phyloP scores from a whole-genome alignment of 2,797 vertebrate species.

The Rhadinocentrus ornatus region DNA sequence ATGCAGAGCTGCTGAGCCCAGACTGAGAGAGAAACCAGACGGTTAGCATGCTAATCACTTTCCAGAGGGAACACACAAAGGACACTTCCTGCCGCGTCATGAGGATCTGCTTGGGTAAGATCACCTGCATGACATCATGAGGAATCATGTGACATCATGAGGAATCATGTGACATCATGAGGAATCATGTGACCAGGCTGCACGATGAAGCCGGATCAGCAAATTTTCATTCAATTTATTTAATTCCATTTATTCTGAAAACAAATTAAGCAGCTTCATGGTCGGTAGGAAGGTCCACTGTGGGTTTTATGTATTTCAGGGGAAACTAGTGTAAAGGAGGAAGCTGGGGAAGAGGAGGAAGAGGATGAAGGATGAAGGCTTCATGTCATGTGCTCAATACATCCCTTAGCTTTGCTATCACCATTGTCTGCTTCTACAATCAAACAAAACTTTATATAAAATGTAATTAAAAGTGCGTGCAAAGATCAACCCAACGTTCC shows the following conservation, averaged over 20 bases:
- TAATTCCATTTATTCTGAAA: no score
- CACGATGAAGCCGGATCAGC: no score
- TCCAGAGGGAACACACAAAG: background rate
- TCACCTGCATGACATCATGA: background rate
- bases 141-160: background rate
- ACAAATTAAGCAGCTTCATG: no score
- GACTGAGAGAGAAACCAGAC: slow-evolving; percentile 67
- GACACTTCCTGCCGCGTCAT: background rate
- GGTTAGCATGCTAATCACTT: slow-evolving; percentile 45
- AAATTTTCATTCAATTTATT: no score
- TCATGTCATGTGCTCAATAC: background rate
- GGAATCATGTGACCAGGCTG: background rate
- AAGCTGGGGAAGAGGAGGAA: background rate
- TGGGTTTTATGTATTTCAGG: background rate
- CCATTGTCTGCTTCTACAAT: background rate
- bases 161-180: background rate
- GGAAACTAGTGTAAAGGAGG: background rate
- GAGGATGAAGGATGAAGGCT: slow-evolving; percentile 1
- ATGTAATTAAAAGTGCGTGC: background rate
- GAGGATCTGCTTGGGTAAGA: background rate
- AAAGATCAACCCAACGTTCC: no score
- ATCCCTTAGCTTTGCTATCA: no score
- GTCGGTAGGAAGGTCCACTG: background rate
- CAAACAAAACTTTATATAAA: no score
- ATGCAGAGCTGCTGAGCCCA: slow-evolving; percentile 72